phyloP scores from a whole-genome alignment of 2,888 invertebrate genomes.

The Julus scanicus region DNA sequence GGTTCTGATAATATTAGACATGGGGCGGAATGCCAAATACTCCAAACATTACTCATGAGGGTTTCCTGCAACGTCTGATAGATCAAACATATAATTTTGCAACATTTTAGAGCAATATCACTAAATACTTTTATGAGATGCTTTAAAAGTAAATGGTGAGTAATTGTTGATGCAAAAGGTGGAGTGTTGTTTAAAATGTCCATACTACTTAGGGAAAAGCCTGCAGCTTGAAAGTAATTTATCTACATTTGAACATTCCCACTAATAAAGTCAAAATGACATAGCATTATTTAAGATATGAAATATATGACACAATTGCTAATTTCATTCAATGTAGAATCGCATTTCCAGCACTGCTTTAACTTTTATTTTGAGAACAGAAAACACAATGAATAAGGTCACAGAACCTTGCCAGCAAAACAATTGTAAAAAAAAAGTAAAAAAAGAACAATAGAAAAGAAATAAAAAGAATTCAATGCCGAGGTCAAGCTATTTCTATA shows the following conservation, averaged over 20 bases:
- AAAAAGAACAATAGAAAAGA: background rate
- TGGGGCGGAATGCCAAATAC: slow-evolving; percentile 4
- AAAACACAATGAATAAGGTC: background rate
- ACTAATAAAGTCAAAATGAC: background rate
- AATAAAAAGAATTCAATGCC: background rate
- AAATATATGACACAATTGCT: too few relatives aligned
- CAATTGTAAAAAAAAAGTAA: too few relatives aligned
- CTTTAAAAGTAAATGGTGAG: background rate
- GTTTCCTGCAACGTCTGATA: slow-evolving; percentile 15
- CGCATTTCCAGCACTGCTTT: background rate
- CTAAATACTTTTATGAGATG: background rate
- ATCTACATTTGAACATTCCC: background rate
- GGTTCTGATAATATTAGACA: background rate
- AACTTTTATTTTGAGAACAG: background rate
- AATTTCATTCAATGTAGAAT: background rate
- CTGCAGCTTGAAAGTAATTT: background rate
- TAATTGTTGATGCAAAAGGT: background rate
- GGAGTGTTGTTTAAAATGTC: background rate
- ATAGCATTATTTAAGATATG: background rate
- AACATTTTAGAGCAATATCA: background rate
- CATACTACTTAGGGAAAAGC: background rate
- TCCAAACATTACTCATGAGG: slow-evolving; percentile 21
- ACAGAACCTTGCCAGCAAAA: background rate
- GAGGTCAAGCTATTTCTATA: slow-evolving; percentile 36
- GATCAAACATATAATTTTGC: background rate